phyloP scores from a whole-genome alignment of 2,113 vertebrate species.

The Oryzias curvinotus region DNA sequence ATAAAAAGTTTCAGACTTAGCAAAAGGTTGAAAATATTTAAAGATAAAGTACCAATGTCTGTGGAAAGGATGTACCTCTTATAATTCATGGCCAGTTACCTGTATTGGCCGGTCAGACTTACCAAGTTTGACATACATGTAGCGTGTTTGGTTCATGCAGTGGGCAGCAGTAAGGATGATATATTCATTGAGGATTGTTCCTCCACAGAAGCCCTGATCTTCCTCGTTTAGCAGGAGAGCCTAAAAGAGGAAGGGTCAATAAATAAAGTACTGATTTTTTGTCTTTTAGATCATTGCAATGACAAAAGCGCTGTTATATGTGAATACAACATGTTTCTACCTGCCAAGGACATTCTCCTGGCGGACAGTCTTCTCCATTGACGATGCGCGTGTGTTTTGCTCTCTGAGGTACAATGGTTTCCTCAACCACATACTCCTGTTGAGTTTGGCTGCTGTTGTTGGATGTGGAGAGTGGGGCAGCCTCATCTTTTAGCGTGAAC shows the following conservation, averaged over 20 bases:
- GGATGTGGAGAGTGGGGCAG: neutral
- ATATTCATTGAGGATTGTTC: conserved; percentile 84
- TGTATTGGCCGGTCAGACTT: conserved; percentile 35
- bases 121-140: conserved; percentile 85
- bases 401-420: neutral
- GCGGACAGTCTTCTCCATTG: conserved; percentile 78
- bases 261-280: too few species aligned
- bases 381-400: conserved; percentile 69
- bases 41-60: too few species aligned
- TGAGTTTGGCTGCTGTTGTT: neutral
- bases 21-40: too few species aligned
- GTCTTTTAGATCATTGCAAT: too few species aligned
- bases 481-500: too few species aligned
- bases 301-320: too few species aligned
- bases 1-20: too few species aligned
- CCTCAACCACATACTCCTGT: neutral
- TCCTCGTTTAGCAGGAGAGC: conserved; percentile 85
- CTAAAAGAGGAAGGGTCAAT: conserved; percentile 52
- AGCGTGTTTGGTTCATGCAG: conserved; percentile 83
- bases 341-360: conserved; percentile 94
- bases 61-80: too few species aligned
- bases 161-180: conserved; percentile 89
- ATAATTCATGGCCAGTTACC: neutral
- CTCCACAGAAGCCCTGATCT: conserved; percentile 84
- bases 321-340: conserved; percentile 55